phyloP scores from a whole-genome alignment of 2,888 invertebrate species.

The Dugesia japonica region DNA sequence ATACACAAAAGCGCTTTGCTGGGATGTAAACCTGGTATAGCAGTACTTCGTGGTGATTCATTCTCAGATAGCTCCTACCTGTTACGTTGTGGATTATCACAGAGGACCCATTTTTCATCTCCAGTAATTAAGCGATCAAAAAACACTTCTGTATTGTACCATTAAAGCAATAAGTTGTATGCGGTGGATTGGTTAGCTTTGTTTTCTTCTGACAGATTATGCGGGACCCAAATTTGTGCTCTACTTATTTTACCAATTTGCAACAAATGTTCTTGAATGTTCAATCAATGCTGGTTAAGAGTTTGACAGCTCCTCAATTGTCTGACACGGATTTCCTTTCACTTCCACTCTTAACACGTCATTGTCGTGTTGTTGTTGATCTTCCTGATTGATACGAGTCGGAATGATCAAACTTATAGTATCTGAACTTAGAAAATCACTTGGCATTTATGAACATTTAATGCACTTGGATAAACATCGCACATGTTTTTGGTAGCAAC shows the following conservation, averaged over 20 bases:
- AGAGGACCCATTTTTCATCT: no score
- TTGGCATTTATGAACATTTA: neutral
- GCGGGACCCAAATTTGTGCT: neutral
- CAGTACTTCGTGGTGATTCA: neutral
- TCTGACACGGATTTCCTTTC: neutral
- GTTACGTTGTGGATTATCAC: no score
- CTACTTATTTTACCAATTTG: neutral
- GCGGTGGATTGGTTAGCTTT: neutral
- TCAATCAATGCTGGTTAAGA: neutral
- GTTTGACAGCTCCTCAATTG: neutral
- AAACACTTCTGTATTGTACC: no score
- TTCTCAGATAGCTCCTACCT: neutral
- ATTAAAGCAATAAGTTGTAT: no score
- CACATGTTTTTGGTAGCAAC: no score
- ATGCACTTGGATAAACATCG: no score
- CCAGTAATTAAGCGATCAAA: no score
- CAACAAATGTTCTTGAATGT: no score
- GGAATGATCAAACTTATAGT: neutral
- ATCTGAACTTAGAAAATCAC: neutral
- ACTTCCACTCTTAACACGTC: no score
- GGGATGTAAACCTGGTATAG: neutral
- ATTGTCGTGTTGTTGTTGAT: neutral
- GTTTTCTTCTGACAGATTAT: neutral
- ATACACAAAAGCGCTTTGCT: neutral
- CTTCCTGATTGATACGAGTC: neutral